Conservation (phyloP, 2,888 invertebrate species). For the Plemyria rubiginata region DNA sequence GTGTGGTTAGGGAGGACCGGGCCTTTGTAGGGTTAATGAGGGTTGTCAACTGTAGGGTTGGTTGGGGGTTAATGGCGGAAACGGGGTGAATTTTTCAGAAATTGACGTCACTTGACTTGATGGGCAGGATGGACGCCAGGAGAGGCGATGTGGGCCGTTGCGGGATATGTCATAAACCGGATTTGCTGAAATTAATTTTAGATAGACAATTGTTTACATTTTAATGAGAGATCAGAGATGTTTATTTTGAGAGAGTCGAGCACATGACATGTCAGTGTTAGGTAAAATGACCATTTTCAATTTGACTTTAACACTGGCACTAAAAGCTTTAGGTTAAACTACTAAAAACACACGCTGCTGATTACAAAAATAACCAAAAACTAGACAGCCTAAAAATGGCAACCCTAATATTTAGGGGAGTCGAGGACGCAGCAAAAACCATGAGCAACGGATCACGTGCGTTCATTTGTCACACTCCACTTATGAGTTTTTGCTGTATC, state of each 20-base stretch:
- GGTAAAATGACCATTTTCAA: no score
- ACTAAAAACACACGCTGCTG: constrained; percentile 1
- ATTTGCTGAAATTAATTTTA: neutral
- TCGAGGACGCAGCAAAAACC: constrained; percentile 29
- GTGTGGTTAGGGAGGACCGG: constrained; percentile 44
- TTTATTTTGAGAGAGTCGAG: no score
- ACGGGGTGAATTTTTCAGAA: constrained; percentile 38
- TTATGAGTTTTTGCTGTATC: constrained; percentile 33
- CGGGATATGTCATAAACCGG: neutral
- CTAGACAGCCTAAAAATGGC: constrained; percentile 24
- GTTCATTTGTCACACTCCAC: constrained; percentile 38
- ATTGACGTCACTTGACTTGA: constrained; percentile 34
- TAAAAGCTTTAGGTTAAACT: constrained; percentile 1
- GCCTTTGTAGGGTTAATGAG: constrained; percentile 43
- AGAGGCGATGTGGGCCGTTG: constrained; percentile 1
- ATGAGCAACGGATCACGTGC: constrained; percentile 23
- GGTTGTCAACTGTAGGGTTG: constrained; percentile 37
- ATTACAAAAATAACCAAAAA: constrained; percentile 8
- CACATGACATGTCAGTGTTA: no score
- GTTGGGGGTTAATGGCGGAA: constrained; percentile 30
- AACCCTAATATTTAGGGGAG: constrained; percentile 33
- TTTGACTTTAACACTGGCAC: neutral
- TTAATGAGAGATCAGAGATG: no score
- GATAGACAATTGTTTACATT: no score
- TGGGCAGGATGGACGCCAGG: constrained; percentile 21